Percentiles rank a stretch among this genome's conserved stretches.
phyloP scores from a whole-genome alignment of 2,113 vertebrate species.

The Poeciliopsis occidentalis region DNA sequence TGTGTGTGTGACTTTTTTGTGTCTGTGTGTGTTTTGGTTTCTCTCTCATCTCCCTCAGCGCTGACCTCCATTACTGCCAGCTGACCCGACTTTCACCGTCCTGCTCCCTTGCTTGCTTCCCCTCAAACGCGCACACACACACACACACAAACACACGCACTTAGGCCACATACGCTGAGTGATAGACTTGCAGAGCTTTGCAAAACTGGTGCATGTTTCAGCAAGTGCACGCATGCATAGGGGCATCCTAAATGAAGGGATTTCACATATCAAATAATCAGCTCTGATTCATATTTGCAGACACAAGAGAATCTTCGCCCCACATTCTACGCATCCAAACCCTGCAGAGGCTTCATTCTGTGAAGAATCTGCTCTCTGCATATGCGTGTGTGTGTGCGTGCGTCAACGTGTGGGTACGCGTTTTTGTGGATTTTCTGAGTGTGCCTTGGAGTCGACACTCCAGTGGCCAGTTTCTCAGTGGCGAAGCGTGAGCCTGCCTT shows the following conservation, averaged over 20 bases:
- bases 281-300: constrained; percentile 44
- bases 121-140: constrained; percentile 18
- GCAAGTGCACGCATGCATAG: constrained; percentile 1
- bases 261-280: constrained; percentile 33
- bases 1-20: constrained; percentile 7
- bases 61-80: constrained; percentile 73
- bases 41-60: constrained; percentile 64
- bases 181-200: constrained; percentile 23
- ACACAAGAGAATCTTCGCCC: constrained; percentile 27
- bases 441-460: constrained; percentile 64
- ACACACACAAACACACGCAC: constrained; percentile 11
- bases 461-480: constrained; percentile 71
- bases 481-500: constrained; percentile 77
- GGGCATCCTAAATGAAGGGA: constrained; percentile 21
- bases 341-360: constrained; percentile 20
- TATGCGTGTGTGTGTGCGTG: constrained; percentile 8
- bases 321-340: not conserved
- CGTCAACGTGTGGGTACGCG: not conserved
- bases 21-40: constrained; percentile 52
- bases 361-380: constrained; percentile 21
- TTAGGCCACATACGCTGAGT: not conserved
- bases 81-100: constrained; percentile 61
- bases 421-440: constrained; percentile 24
- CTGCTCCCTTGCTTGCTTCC: constrained; percentile 44
- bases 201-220: constrained; percentile 1